Percentiles rank a stretch among this genome's conserved stretches.
phyloP scores from a whole-genome alignment of 2,797 vertebrate genomes.

The Phataginus tricuspis region DNA sequence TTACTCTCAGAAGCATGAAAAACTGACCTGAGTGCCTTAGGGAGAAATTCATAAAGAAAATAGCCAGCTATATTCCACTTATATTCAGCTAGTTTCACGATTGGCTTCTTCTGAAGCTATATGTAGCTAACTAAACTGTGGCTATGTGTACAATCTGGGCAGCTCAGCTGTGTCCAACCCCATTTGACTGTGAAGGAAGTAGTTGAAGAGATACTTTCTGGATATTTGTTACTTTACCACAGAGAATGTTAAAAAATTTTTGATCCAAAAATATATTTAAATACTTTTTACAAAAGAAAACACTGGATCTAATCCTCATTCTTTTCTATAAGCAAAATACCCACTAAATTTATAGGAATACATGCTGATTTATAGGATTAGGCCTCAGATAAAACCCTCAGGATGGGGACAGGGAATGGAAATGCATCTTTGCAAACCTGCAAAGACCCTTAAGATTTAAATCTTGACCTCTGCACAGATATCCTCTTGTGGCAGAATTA shows the following conservation, averaged over 20 bases:
- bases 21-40: neutral
- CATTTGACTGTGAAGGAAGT: neutral
- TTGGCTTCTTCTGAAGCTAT: conserved; percentile 44
- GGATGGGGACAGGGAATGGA: neutral
- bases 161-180: neutral
- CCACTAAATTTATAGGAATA: conserved; percentile 5
- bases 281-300: conserved; percentile 34
- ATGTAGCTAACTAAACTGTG: conserved; percentile 12
- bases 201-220: neutral
- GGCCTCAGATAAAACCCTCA: neutral
- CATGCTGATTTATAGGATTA: conserved; percentile 25
- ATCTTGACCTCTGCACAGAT: neutral
- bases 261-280: conserved; percentile 19
- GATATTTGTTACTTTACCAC: neutral
- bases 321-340: conserved; percentile 11
- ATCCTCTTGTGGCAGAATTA: neutral
- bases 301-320: neutral
- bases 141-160: neutral
- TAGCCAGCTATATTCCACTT: neutral
- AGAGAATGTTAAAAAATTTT: conserved; percentile 16
- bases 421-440: conserved; percentile 41
- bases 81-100: neutral
- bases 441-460: conserved; percentile 46
- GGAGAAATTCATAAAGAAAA: conserved; percentile 48
- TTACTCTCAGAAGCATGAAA: neutral